phyloP scores from a whole-genome alignment of 2,113 vertebrate genomes.

The Gambusia holbrooki region DNA sequence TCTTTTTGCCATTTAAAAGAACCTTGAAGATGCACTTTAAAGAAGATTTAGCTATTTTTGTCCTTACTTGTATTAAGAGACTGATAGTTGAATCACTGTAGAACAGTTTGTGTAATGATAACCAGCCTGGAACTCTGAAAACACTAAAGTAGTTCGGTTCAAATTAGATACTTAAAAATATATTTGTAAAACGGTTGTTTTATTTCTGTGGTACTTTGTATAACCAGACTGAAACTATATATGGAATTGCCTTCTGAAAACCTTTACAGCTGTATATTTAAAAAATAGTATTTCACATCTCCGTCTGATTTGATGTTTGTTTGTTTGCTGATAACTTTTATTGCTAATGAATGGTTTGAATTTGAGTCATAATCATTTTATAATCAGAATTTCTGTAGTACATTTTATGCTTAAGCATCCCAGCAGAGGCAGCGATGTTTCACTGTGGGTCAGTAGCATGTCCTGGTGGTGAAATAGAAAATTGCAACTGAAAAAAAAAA shows the following conservation, averaged over 20 bases:
- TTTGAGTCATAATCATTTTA: background rate
- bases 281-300: background rate
- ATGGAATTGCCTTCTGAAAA: background rate
- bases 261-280: background rate
- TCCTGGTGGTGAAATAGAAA: slow-evolving; percentile 50
- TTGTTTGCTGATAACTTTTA: background rate
- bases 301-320: background rate
- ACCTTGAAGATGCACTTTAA: too few species aligned
- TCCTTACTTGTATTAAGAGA: too few species aligned
- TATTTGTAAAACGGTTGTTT: background rate
- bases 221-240: background rate
- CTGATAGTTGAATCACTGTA: too few species aligned
- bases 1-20: too few species aligned
- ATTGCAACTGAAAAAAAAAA: slow-evolving; percentile 1
- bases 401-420: background rate
- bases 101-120: too few species aligned
- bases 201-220: background rate
- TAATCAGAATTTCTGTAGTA: too few species aligned
- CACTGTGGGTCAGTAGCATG: slow-evolving; percentile 38
- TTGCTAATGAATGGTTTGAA: background rate
- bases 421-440: background rate
- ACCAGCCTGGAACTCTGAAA: too few species aligned
- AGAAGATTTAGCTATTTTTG: too few species aligned
- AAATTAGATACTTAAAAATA: too few species aligned
- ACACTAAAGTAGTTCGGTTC: too few species aligned